Conservation (phyloP, 2,113 vertebrate genomes). For the Laticauda laticaudata region DNA sequence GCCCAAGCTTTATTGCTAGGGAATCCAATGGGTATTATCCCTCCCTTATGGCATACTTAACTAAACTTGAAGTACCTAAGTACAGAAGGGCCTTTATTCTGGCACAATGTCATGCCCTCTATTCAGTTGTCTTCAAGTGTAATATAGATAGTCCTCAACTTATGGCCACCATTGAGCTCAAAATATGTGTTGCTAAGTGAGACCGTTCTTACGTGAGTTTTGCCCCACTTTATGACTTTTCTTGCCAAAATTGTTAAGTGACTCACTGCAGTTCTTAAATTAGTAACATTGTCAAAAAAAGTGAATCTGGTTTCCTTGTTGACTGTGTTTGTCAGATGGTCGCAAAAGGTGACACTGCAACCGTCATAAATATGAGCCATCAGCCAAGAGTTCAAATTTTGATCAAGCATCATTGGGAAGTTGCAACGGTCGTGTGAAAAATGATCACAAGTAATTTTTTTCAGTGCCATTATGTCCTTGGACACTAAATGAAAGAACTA, state of each 20-base stretch:
- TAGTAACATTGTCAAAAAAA: background rate
- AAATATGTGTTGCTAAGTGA: background rate
- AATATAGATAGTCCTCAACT: background rate
- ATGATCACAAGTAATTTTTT: background rate
- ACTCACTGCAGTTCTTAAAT: background rate
- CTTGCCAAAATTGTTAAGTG: background rate
- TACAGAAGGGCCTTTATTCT: background rate
- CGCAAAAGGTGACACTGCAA: background rate
- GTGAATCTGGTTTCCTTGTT: background rate
- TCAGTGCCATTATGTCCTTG: background rate
- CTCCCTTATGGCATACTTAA: background rate
- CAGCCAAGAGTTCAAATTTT: background rate
- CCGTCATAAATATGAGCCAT: background rate
- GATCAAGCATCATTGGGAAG: background rate
- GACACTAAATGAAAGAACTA: background rate
- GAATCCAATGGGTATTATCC: background rate
- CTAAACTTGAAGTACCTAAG: background rate
- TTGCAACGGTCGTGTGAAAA: background rate
- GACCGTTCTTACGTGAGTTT: background rate
- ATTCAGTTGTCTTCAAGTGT: background rate
- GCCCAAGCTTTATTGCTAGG: background rate
- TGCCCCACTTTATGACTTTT: background rate
- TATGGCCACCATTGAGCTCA: background rate
- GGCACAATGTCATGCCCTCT: background rate
- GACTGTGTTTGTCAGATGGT: background rate